These are phyloP conservation scores for Buceros bicornis DNA, from an alignment of 2,797 vertebrate species.

Conservation along the genomic window DNA sequence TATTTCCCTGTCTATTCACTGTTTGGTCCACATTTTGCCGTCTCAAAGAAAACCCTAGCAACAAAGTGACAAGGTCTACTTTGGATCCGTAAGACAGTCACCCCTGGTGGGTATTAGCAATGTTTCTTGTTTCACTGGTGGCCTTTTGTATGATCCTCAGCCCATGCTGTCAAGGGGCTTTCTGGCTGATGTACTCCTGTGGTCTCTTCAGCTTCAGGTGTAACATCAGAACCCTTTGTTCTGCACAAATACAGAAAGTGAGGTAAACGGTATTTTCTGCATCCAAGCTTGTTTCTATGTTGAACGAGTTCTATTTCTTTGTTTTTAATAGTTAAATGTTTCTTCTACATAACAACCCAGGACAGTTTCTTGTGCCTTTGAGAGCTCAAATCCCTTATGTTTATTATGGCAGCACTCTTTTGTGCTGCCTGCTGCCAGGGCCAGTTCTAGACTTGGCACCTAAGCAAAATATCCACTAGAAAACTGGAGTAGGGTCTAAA, in stretches of 20 bases:
- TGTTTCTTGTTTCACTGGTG: background rate
- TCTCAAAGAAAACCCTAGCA: background rate
- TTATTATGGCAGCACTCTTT: background rate
- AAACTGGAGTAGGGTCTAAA: background rate
- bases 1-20: background rate
- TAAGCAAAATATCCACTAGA: background rate
- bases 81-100: background rate
- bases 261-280: background rate
- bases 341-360: background rate
- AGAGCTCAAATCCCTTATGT: background rate
- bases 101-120: background rate
- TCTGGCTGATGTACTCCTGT: background rate
- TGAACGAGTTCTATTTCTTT: background rate
- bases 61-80: background rate
- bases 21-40: background rate
- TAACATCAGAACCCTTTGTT: background rate
- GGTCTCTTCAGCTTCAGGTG: background rate
- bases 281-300: background rate
- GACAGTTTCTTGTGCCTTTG: background rate
- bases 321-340: background rate
- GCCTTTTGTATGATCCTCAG: background rate
- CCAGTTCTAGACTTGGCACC: background rate
- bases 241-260: background rate
- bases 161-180: background rate
- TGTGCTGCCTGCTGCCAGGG: background rate